Evolutionary conservation across 2,113 vertebrate genomes (phyloP).

Genomic region (Pteropus alecto): DNA sequence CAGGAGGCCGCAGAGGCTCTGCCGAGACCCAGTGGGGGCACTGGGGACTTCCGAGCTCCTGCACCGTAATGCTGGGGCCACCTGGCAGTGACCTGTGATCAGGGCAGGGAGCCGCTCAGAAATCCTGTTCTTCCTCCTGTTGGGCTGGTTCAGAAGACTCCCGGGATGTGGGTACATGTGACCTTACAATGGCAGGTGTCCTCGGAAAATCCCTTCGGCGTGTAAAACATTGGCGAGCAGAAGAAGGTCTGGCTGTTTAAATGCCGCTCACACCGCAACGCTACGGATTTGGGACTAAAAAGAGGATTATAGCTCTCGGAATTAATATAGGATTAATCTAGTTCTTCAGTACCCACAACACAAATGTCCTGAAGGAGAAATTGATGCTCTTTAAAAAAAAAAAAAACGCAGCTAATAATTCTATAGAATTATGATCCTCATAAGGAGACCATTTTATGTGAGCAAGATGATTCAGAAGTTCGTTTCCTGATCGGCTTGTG

Average conservation of each 20-base stretch:
- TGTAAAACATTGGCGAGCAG: not conserved
- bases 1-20: not conserved
- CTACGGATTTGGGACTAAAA: not conserved
- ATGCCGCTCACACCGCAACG: not conserved
- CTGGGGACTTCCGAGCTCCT: not conserved
- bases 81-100: not conserved
- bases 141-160: not conserved
- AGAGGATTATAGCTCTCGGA: conserved; percentile 31
- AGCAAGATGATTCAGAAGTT: not conserved
- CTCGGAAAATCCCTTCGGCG: not conserved
- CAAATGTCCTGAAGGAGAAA: conserved; percentile 15
- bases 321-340: conserved; percentile 31
- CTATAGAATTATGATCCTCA: not conserved
- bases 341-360: conserved; percentile 32
- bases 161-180: not conserved
- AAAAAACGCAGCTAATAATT: conserved; percentile 13
- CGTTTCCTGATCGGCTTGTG: not conserved
- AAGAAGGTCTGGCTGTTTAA: not conserved
- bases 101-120: not conserved
- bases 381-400: not conserved
- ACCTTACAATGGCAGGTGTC: not conserved
- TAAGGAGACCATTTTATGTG: conserved; percentile 15
- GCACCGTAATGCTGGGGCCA: not conserved
- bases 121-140: not conserved
- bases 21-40: not conserved